A percentile compares a stretch with the other conserved stretches of the same genome.
Conservation (phyloP, 2,888 invertebrate species). For the Nomada hirtipes region DNA sequence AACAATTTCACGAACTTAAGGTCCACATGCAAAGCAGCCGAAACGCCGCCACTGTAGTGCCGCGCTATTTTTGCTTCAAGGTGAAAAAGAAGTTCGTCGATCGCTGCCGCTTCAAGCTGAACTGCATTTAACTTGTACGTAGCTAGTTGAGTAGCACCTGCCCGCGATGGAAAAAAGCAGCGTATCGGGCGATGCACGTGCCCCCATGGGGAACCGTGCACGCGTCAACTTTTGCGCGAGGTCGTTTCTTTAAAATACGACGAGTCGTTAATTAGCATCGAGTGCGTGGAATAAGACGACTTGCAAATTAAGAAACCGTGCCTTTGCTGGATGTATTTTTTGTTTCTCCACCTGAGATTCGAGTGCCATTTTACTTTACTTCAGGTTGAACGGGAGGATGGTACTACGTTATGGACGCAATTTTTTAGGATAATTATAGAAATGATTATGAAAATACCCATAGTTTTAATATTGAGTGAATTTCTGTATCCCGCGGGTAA, state of each 20-base stretch:
- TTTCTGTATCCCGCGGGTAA: too few relatives aligned
- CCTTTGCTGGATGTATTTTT: not conserved
- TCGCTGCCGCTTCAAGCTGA: slow-evolving; percentile 36
- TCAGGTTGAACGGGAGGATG: too few relatives aligned
- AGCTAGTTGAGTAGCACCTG: slow-evolving; percentile 41
- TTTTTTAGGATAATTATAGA: too few relatives aligned
- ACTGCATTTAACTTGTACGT: slow-evolving; percentile 35
- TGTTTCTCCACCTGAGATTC: too few relatives aligned
- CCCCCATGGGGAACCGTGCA: not conserved
- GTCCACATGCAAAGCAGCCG: slow-evolving; percentile 6
- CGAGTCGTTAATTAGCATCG: slow-evolving; percentile 44
- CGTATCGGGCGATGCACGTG: slow-evolving; percentile 53
- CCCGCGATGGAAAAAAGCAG: slow-evolving; percentile 24
- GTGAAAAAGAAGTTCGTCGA: slow-evolving; percentile 54
- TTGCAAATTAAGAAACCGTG: slow-evolving; percentile 17
- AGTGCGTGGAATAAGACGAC: slow-evolving; percentile 33
- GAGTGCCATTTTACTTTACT: not conserved
- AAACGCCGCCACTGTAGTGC: not conserved
- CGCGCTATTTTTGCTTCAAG: slow-evolving; percentile 49
- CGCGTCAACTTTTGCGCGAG: slow-evolving; percentile 22
- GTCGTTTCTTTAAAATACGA: slow-evolving; percentile 39
- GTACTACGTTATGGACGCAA: too few relatives aligned
- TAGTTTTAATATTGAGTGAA: too few relatives aligned
- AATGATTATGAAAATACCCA: too few relatives aligned
- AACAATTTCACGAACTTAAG: not conserved